Conservation (phyloP, 2,888 invertebrate species). For the Ceraclea dissimilis region DNA sequence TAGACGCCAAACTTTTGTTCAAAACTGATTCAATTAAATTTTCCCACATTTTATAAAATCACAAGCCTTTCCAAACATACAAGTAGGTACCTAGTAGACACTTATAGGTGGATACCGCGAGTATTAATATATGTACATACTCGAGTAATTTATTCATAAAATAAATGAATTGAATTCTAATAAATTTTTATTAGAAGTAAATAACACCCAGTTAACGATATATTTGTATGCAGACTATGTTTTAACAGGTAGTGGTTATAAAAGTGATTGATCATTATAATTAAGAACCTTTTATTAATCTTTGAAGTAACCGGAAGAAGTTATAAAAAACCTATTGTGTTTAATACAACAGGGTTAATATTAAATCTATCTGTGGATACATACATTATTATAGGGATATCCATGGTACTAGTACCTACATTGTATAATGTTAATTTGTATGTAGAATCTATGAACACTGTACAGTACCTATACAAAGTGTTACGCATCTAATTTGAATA, state of each 20-base stretch:
- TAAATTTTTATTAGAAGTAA: no score
- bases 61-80: no score
- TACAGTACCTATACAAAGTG: not conserved
- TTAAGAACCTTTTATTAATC: not conserved
- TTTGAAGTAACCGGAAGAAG: not conserved
- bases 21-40: no score
- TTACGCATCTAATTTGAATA: conserved; percentile 1
- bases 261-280: conserved; percentile 1
- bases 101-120: no score
- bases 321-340: not conserved
- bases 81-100: no score
- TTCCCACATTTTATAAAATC: no score
- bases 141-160: no score
- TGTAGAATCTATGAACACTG: not conserved
- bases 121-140: no score
- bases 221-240: no score
- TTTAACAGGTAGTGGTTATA: not conserved
- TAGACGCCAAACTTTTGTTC: no score
- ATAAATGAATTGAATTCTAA: no score
- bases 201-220: no score
- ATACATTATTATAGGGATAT: not conserved
- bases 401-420: not conserved
- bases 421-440: not conserved
- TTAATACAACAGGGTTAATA: not conserved
- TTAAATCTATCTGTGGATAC: not conserved